A percentile compares a stretch with the other conserved stretches of the same genome.
These are phyloP conservation scores for Carassius auratus DNA, from an alignment of 2,113 vertebrate genomes.

Conservation along the genomic window DNA sequence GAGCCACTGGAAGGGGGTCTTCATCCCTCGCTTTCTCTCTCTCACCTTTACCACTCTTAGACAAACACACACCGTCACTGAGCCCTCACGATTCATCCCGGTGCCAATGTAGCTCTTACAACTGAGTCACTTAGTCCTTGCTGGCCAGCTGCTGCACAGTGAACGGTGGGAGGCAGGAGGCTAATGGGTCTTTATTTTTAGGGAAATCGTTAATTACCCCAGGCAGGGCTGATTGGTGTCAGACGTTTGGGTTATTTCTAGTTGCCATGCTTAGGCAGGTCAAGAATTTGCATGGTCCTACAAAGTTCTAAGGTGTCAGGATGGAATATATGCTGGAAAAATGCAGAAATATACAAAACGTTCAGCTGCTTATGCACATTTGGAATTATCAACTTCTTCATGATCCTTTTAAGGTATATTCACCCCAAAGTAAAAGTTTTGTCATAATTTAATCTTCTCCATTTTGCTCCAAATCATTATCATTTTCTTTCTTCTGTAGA, in stretches of 20 bases:
- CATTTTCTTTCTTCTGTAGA: not conserved
- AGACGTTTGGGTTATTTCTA: slow-evolving; percentile 33
- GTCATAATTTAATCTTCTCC: not conserved
- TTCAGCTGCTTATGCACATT: not conserved
- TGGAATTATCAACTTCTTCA: not conserved
- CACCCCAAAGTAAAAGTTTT: not conserved
- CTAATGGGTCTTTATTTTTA: slow-evolving; percentile 79
- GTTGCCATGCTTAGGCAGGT: not conserved
- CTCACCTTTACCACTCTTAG: slow-evolving; percentile 60
- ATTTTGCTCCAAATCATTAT: no score
- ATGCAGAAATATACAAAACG: no score
- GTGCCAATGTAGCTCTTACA: slow-evolving; percentile 64
- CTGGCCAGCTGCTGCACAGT: slow-evolving; percentile 75
- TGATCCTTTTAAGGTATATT: not conserved
- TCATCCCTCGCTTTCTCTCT: slow-evolving; percentile 24
- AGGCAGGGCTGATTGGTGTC: slow-evolving; percentile 54
- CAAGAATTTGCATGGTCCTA: not conserved
- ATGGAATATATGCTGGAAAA: not conserved
- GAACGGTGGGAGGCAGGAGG: slow-evolving; percentile 68
- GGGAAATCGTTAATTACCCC: slow-evolving; percentile 70
- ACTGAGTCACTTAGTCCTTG: slow-evolving; percentile 73
- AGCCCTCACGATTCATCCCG: slow-evolving; percentile 44
- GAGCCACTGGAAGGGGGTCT: slow-evolving; percentile 41
- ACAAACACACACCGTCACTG: slow-evolving; percentile 55
- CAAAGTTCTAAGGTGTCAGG: not conserved